Evolutionary conservation across 2,888 invertebrate species (phyloP).

Genomic region (Cartodere bifasciata): DNA sequence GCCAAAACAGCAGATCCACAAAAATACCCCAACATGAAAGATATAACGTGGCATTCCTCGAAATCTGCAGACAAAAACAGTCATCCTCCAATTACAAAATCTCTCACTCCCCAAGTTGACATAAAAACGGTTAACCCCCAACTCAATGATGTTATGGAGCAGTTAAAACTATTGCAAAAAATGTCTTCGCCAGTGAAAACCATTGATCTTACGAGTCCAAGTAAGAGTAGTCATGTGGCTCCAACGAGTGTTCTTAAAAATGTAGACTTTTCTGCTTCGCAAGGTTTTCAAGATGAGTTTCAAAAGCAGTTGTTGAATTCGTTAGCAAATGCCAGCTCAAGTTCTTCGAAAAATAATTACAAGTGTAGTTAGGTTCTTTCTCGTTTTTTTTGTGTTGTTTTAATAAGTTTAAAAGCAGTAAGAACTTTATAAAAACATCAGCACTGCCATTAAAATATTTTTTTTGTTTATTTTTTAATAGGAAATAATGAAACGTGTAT

Average conservation of each 20-base stretch:
- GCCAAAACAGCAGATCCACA: no score
- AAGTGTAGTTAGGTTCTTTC: constrained; percentile 27
- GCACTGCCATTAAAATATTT: no score
- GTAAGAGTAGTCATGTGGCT: neutral
- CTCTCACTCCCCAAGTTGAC: no score
- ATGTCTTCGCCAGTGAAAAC: constrained; percentile 29
- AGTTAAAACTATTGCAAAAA: constrained; percentile 36
- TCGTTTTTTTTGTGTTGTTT: constrained; percentile 14
- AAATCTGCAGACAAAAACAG: no score
- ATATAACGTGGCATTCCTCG: no score
- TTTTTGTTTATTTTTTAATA: no score
- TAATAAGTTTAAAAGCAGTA: constrained; percentile 8
- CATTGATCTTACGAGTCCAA: constrained; percentile 13
- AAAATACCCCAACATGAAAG: no score
- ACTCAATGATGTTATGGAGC: constrained; percentile 39
- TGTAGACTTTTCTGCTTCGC: constrained; percentile 8
- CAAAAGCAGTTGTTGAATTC: constrained; percentile 29
- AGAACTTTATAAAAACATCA: no score
- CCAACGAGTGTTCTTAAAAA: constrained; percentile 6
- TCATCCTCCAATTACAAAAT: no score
- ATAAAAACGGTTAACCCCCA: no score
- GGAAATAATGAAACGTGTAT: no score
- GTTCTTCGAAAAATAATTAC: constrained; percentile 25
- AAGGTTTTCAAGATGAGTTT: constrained; percentile 32
- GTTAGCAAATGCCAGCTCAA: constrained; percentile 14